Conservation (phyloP, 30 jellyfish, hydroid and myxozoan species). For the Cassiopea xamachana region DNA sequence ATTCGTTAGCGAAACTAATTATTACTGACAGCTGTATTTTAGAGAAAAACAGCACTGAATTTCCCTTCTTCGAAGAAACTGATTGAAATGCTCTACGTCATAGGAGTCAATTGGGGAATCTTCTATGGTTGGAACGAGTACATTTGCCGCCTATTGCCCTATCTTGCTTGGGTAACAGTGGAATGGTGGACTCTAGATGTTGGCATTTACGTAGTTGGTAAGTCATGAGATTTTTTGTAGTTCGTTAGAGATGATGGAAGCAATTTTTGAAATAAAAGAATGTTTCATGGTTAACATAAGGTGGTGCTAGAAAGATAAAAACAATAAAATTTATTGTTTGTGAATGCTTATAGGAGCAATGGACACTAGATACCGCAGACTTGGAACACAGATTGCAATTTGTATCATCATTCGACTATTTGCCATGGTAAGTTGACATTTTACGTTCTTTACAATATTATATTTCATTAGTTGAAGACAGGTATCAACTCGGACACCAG, state of each 20-base stretch:
- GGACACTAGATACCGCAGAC: conserved; percentile 24
- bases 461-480: neutral
- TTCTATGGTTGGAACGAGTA: conserved; percentile 47
- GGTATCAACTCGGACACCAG: neutral
- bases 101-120: conserved; percentile 58
- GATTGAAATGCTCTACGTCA: neutral
- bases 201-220: conserved; percentile 62
- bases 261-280: too few relatives aligned
- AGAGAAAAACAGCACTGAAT: too few relatives aligned
- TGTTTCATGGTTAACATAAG: too few relatives aligned
- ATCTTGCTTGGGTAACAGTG: conserved; percentile 31
- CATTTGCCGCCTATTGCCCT: conserved; percentile 23
- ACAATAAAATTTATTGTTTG: too few relatives aligned
- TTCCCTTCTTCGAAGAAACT: neutral
- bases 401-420: conserved; percentile 50
- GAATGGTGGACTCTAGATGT: conserved; percentile 77
- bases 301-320: too few relatives aligned
- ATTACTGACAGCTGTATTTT: too few relatives aligned
- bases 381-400: conserved; percentile 35
- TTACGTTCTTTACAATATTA: neutral
- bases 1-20: too few relatives aligned
- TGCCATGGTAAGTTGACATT: conserved; percentile 35
- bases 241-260: too few relatives aligned
- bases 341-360: conserved; percentile 29
- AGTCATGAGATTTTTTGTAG: neutral